Percentiles rank a stretch among this genome's conserved stretches.
Evolutionary conservation across 2,797 vertebrate species (phyloP).

Genomic region (Dryobates pubescens): DNA sequence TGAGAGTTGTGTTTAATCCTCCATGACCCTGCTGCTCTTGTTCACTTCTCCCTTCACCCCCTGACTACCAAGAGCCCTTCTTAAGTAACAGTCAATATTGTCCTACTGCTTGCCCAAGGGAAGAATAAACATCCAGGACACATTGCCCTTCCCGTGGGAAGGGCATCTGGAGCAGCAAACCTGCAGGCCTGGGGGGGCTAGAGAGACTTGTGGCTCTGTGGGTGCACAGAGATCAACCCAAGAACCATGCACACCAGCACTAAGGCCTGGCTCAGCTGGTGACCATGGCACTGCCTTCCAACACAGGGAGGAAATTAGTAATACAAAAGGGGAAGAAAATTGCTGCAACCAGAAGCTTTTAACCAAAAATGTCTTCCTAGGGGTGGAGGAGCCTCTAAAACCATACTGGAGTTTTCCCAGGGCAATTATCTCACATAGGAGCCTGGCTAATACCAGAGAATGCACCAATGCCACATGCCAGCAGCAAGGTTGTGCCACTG

Average conservation of each 20-base stretch:
- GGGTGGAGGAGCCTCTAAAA: not conserved
- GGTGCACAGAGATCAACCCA: not conserved
- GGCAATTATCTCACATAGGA: not conserved
- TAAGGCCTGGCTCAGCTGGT: not conserved
- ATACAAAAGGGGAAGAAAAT: not conserved
- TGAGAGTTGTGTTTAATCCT: not conserved
- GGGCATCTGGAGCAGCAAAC: fast-evolving
- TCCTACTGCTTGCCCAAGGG: not conserved
- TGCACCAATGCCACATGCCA: fast-evolving
- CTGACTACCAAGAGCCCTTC: not conserved
- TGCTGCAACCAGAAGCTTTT: not conserved
- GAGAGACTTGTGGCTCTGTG: fast-evolving
- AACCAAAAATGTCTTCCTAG: not conserved
- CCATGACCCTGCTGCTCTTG: fast-evolving
- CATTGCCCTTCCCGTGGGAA: not conserved
- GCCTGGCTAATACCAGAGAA: not conserved
- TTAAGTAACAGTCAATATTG: not conserved
- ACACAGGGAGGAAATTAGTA: not conserved
- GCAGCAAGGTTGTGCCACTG: not conserved
- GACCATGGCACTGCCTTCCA: not conserved
- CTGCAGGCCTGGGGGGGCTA: not conserved
- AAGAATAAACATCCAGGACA: not conserved
- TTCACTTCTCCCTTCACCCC: not conserved
- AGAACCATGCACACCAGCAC: fast-evolving
- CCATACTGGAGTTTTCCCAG: not conserved